Conservation (phyloP, 2,797 vertebrate genomes). For the Distichodus sexfasciatus region DNA sequence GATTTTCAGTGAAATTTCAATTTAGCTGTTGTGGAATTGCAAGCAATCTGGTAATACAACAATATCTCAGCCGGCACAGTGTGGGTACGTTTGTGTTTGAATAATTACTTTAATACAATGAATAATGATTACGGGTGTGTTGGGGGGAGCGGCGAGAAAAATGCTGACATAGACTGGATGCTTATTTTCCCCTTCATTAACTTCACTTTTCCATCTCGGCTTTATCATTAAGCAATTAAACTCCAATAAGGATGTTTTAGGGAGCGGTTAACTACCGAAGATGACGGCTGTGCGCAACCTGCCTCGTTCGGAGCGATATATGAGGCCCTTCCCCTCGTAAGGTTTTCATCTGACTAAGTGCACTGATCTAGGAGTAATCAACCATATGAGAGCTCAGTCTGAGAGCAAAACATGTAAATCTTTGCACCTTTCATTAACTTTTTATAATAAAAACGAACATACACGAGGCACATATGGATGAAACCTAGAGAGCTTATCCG, state of each 20-base stretch:
- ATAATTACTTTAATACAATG: constrained; percentile 35
- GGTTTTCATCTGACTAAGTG: not conserved
- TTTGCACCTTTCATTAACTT: too few species aligned
- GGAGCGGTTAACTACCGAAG: not conserved
- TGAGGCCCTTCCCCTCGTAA: too few species aligned
- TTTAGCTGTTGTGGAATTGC: constrained; percentile 24
- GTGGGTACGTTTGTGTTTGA: constrained; percentile 3
- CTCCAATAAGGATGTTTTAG: constrained; percentile 1
- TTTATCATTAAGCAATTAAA: not conserved
- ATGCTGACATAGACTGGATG: constrained; percentile 1
- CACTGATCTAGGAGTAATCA: too few species aligned
- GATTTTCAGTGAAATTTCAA: constrained; percentile 30
- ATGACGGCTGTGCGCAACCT: not conserved
- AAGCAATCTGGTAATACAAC: constrained; percentile 7
- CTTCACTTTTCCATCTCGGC: constrained; percentile 5
- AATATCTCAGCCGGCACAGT: not conserved
- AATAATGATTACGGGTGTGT: constrained; percentile 27
- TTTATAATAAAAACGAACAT: too few species aligned
- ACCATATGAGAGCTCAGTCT: too few species aligned
- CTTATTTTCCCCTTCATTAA: constrained; percentile 33
- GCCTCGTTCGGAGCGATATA: not conserved
- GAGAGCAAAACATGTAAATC: too few species aligned
- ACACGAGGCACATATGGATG: too few species aligned
- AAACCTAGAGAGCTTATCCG: too few species aligned
- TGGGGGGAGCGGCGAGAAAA: not conserved